Conservation (phyloP, 2,113 vertebrate genomes). For the Perccottus glenii region DNA sequence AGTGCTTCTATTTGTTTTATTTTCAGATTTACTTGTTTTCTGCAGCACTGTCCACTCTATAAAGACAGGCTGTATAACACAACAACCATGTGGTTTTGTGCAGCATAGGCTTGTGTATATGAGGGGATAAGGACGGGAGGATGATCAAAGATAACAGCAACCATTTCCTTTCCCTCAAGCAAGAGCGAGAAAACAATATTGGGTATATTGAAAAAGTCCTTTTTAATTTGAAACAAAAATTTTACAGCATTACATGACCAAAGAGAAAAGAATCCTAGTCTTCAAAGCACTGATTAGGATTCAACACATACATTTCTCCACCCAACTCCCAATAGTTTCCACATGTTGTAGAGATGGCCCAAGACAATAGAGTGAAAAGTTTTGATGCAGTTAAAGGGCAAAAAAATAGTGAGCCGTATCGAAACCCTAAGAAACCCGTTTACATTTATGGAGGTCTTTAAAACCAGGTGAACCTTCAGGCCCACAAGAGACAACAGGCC, state of each 20-base stretch:
- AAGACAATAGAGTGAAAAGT: slow-evolving; percentile 44
- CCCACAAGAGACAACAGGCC: slow-evolving; percentile 52
- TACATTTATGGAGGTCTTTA: slow-evolving; percentile 49
- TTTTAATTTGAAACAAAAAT: slow-evolving; percentile 76
- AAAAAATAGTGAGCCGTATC: background rate
- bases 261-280: slow-evolving; percentile 66
- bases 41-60: slow-evolving; percentile 23
- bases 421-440: slow-evolving; percentile 28
- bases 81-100: slow-evolving; percentile 25
- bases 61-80: slow-evolving; percentile 38
- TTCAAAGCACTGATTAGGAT: slow-evolving; percentile 76
- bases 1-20: slow-evolving; percentile 16
- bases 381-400: slow-evolving; percentile 34
- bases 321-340: slow-evolving; percentile 78
- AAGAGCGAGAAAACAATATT: slow-evolving; percentile 65
- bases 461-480: slow-evolving; percentile 51
- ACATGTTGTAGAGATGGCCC: slow-evolving; percentile 73
- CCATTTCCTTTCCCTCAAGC: slow-evolving; percentile 58
- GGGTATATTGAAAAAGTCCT: slow-evolving; percentile 64
- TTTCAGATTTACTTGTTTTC: slow-evolving; percentile 15
- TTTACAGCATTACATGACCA: slow-evolving; percentile 73
- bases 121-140: slow-evolving; percentile 38
- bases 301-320: slow-evolving; percentile 78
- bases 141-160: slow-evolving; percentile 57
- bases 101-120: slow-evolving; percentile 19